Conservation (phyloP, 2,797 vertebrate species). For the Myripristis jacobus region DNA sequence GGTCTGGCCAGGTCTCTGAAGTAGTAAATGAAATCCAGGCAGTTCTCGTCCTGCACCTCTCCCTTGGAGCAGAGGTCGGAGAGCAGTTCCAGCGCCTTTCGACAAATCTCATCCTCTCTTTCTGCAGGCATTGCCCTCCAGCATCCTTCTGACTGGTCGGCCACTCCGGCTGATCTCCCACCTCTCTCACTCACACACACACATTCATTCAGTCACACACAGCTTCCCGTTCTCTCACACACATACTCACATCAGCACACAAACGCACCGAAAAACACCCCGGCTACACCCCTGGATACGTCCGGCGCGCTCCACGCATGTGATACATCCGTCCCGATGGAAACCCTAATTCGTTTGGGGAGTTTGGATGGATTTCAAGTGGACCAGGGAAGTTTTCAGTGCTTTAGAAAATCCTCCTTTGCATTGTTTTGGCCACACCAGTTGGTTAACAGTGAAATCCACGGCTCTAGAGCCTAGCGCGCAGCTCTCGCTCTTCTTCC, state of each 20-base stretch:
- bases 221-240: background rate
- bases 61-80: slow-evolving; percentile 95
- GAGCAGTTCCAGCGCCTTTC: slow-evolving; percentile 95
- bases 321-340: slow-evolving; percentile 17
- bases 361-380: slow-evolving; percentile 2
- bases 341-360: background rate
- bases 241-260: slow-evolving; percentile 20
- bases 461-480: slow-evolving; percentile 24
- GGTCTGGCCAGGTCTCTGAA: slow-evolving; percentile 93
- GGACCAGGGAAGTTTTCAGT: slow-evolving; percentile 33
- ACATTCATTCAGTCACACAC: background rate
- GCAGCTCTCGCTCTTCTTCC: background rate
- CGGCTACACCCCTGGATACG: slow-evolving; percentile 48
- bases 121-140: slow-evolving; percentile 98
- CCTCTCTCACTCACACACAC: slow-evolving; percentile 11
- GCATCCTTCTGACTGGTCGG: slow-evolving; percentile 91
- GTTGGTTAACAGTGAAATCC: slow-evolving; percentile 6
- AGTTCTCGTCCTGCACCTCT: slow-evolving; percentile 94
- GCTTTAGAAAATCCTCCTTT: background rate
- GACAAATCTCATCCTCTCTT: slow-evolving; percentile 97
- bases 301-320: slow-evolving; percentile 25
- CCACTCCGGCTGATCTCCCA: slow-evolving; percentile 70
- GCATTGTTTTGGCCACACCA: slow-evolving; percentile 6
- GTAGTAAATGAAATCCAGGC: slow-evolving; percentile 95
- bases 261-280: slow-evolving; percentile 48